A percentile compares a stretch with the other conserved stretches of the same genome.
Evolutionary conservation across 92 coral and sea anemone species (phyloP).

Genomic region (Pocillopora grandis): DNA sequence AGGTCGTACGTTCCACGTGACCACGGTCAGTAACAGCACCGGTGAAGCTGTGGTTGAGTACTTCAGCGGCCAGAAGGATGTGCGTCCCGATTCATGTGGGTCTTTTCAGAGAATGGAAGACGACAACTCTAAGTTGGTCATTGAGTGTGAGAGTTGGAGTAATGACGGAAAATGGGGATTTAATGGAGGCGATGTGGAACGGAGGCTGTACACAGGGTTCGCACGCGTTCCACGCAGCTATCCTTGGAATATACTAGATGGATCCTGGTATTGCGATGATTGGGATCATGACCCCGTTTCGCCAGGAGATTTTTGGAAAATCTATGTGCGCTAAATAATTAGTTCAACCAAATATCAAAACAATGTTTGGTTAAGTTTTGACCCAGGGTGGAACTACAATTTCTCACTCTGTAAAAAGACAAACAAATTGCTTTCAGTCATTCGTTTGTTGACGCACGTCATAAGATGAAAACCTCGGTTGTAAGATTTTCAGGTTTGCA

Average conservation of each 20-base stretch:
- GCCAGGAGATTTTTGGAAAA: slow-evolving; percentile 42
- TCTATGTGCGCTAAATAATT: slow-evolving; percentile 38
- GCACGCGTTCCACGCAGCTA: neutral
- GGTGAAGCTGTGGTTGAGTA: slow-evolving; percentile 23
- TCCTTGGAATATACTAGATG: slow-evolving; percentile 20
- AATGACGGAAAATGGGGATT: slow-evolving; percentile 20
- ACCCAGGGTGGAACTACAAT: too few relatives aligned
- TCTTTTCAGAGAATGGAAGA: slow-evolving; percentile 17
- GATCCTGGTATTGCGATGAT: slow-evolving; percentile 44
- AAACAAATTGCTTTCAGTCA: too few relatives aligned
- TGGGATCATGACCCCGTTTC: neutral
- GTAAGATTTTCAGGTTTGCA: too few relatives aligned
- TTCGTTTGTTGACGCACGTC: too few relatives aligned
- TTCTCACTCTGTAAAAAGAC: too few relatives aligned
- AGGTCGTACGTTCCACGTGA: slow-evolving; percentile 27
- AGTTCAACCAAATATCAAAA: neutral
- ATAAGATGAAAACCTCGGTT: too few relatives aligned
- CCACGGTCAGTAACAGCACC: slow-evolving; percentile 12
- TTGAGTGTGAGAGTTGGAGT: slow-evolving; percentile 33
- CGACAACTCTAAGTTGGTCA: slow-evolving; percentile 39
- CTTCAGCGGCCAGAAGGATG: slow-evolving; percentile 12
- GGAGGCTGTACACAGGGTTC: slow-evolving; percentile 5
- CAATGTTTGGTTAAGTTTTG: neutral
- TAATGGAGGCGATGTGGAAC: neutral
- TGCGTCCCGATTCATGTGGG: slow-evolving; percentile 27